Evolutionary conservation across 1,140 invertebrate genomes (phyloP), one percentile per base, ranked within the genome.

Genomic region (Tetragnatha versicolor): DNA sequence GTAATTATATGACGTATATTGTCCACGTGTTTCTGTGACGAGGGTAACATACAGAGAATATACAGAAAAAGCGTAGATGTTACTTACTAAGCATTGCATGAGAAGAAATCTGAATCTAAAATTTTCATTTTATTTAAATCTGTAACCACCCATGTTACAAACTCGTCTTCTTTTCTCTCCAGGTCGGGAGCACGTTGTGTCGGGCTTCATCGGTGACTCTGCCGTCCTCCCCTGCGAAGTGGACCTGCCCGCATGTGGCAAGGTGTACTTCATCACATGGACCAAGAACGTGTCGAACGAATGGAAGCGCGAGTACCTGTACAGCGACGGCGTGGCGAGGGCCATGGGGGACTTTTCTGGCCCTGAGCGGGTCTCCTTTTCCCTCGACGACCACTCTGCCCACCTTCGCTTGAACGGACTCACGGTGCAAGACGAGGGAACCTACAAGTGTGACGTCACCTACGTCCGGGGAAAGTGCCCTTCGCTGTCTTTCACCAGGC

Each of bases 381-480:
- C 75, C 29, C 39, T 82, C 22, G 49, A 61, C 33, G 76, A 82
- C 35, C 61, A 79, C 39, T 79, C 81, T 5, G 80, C 81, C 9
- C 81, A 81, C 49, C 53, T 81, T 27, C 63, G 39, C 47, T 39
- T 81, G n/a, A 55, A 69, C 31, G 55, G 90, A 37, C 86, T 94
- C 6, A 87, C 91, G 72, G 87, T 92, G 17, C 88, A 90, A 65
- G 93, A 95, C 85, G 93, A 94, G 82, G 93, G 92, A 0, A 88
- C 91, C 17, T 94, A 93, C 87, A 92, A 92, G 82, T 95, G 93
- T 84, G 93, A 94, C 85, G 92, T 93, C 80, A 94, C 93, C 2
- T 94, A 94, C 85, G 85, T 93, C 6, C 91, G 92, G 83, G 92
- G 81, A 22, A 80, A 82, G 47, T 82, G 81, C 37, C 81, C 81